Evolutionary conservation across 2,113 vertebrate genomes (phyloP), one percentile per base, ranked within the genome.

Genomic region (Pangasianodon hypophthalmus): DNA sequence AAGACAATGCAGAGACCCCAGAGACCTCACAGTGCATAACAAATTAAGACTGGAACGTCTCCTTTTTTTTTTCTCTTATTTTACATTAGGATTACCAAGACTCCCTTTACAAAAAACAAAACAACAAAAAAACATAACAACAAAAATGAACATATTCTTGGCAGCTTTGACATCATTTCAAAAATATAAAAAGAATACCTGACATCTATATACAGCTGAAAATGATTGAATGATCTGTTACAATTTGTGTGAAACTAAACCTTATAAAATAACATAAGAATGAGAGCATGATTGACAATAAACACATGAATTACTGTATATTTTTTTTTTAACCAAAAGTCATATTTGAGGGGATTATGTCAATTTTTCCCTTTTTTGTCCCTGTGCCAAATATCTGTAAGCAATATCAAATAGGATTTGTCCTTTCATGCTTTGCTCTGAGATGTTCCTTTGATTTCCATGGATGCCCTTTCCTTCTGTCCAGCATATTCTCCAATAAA

Each of bases 401-500:
- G 86, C 67, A 84, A 88, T 84, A 90, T 93, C 91, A 87, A 79
- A 91, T 79, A 54, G 81, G 87, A 91, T 44, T 73, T 48, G 73
- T 84, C 87, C 3, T 90, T 93, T 96, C 94, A 96, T 4, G 95
- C 96, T 18, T 94, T 93, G 90, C 92, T 95, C 91, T 96, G 97
- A 95, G 95, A 95, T 75, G 96, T 96, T 90, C 96, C 97, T 92
- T 97, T 99, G 95, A 97, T 97, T 94, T 98, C 98, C 48, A 95
- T 94, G 1, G 97, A 97, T 88, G 90, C 96, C 93, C 97, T 97
- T 90, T 98, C 97, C 94, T 98, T 98, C 71, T 96, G 96, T 82
- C 96, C 97, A 0, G 96, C 94, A 2, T 99, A 99, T 93, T 98
- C 98, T 6, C 98, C 98, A 87, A 99, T 99, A 91, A 99, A 99